A percentile compares a stretch with the other conserved stretches of the same genome.
Evolutionary conservation across 2,797 vertebrate genomes (phyloP).

Genomic region (Trichosurus vulpecula): DNA sequence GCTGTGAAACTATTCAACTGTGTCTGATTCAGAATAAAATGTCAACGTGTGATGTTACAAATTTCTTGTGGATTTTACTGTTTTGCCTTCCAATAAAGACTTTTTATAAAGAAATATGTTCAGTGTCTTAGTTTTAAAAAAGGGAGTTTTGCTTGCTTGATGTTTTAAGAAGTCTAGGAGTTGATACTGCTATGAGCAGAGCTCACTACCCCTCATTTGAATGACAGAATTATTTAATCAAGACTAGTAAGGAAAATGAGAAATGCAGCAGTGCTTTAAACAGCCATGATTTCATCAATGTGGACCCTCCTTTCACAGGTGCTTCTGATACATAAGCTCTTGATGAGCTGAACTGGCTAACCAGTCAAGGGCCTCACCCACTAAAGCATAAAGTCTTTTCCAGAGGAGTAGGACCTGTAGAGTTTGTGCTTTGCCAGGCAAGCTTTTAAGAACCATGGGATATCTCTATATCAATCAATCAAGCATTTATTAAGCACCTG

Average conservation of each 20-base stretch:
- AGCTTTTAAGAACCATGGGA: neutral
- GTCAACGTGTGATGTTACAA: constrained; percentile 72
- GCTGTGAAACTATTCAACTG: constrained; percentile 78
- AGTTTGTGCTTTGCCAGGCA: neutral
- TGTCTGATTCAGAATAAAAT: constrained; percentile 75
- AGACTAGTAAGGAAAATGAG: neutral
- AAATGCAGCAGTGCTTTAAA: neutral
- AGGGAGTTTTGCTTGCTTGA: neutral
- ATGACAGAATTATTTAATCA: neutral
- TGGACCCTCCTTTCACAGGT: neutral
- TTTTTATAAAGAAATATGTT: constrained; percentile 62
- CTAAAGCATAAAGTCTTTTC: neutral
- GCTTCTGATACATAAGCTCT: neutral
- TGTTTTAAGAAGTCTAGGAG: neutral
- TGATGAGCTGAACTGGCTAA: neutral
- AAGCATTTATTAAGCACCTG: neutral
- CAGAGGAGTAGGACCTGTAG: neutral
- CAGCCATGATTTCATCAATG: neutral
- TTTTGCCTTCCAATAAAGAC: constrained; percentile 86
- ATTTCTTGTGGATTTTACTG: constrained; percentile 83
- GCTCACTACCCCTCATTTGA: neutral
- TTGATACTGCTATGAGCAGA: neutral
- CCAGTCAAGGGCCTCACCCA: neutral
- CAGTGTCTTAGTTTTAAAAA: neutral
- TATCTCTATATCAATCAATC: neutral